Conservation (phyloP, 2,797 vertebrate genomes). For the Argentina silus region DNA sequence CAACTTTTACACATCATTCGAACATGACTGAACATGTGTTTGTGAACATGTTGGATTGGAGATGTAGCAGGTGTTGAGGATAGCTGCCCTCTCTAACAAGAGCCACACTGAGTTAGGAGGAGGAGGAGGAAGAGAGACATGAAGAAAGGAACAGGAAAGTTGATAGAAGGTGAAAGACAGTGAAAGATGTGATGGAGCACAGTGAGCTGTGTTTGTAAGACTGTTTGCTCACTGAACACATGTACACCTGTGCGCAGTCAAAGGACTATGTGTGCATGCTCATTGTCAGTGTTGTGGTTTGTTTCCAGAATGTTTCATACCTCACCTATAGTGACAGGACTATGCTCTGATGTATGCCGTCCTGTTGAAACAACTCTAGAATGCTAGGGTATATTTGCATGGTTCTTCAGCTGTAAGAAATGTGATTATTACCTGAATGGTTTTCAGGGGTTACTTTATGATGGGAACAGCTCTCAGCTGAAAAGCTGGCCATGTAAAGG, state of each 20-base stretch:
- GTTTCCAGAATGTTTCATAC: slow-evolving; percentile 8
- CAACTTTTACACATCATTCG: slow-evolving; percentile 7
- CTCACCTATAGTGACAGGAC: neutral
- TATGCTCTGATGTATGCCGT: neutral
- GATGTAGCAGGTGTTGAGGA: neutral
- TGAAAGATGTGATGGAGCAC: neutral
- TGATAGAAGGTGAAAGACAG: neutral
- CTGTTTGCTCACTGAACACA: neutral
- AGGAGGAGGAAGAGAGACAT: slow-evolving; percentile 50
- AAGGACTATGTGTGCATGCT: slow-evolving; percentile 19
- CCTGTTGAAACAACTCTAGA: no score
- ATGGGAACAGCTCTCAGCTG: neutral
- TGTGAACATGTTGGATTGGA: neutral
- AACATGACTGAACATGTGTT: neutral
- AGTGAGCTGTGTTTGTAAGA: neutral
- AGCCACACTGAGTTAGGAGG: slow-evolving; percentile 14
- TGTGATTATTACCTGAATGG: neutral
- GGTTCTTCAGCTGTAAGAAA: neutral
- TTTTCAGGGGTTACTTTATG: neutral
- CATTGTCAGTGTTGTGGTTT: slow-evolving; percentile 3
- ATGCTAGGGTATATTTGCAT: no score
- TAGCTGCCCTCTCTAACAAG: slow-evolving; percentile 22
- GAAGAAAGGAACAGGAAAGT: slow-evolving; percentile 11
- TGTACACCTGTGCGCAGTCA: slow-evolving; percentile 20
- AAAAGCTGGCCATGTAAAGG: neutral